Evolutionary conservation across 2,888 invertebrate genomes (phyloP), one percentile per base, ranked within the genome.

Genomic region (Andrena bucephala): DNA sequence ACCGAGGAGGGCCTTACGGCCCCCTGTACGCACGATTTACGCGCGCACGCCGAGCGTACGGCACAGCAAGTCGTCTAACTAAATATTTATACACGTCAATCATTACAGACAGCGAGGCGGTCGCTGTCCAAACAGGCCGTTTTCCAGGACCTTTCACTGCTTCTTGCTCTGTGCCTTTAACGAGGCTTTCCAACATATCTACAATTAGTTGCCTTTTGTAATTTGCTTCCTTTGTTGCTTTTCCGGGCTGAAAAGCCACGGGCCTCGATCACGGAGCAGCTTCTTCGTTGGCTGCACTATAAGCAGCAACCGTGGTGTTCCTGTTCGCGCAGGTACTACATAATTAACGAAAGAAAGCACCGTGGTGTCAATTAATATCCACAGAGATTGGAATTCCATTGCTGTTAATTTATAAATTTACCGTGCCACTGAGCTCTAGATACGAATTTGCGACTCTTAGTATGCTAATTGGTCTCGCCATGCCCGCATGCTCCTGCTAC

Each of bases 11-110:
- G 48, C 36, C 24, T 74, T 24, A 42, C 50, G 10, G 29, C 60
- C 33, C 52, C 71, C 73, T 20, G 75, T 63, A 54, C 68, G 75
- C 71, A 77, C 73, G 77, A 82, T 74, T 69, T 69, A 78, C 83
- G 81, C 76, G 65, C 52, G 63, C 68, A 54, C 74, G 76, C 66
- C 67, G 29, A 73, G 69, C 69, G 82, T 72, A 86, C 81, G 76
- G 84, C 82, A 88, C 85, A 77, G 84, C 86, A 85, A 91, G 89
- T 89, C 89, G 90, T 91, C 90, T 91, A 89, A 91, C 84, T 84
- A 90, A 91, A 91, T 91, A 89, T 91, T 91, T 91, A 90, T 90
- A 90, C 89, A 90, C 85, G 91, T 91, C 91, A 91, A 90, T 91
- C 91, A 90, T 83, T 86, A 89, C 87, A 85, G 80, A 80, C 82